phyloP scores from a whole-genome alignment of 2,888 invertebrate species.

The Pyralis farinalis region DNA sequence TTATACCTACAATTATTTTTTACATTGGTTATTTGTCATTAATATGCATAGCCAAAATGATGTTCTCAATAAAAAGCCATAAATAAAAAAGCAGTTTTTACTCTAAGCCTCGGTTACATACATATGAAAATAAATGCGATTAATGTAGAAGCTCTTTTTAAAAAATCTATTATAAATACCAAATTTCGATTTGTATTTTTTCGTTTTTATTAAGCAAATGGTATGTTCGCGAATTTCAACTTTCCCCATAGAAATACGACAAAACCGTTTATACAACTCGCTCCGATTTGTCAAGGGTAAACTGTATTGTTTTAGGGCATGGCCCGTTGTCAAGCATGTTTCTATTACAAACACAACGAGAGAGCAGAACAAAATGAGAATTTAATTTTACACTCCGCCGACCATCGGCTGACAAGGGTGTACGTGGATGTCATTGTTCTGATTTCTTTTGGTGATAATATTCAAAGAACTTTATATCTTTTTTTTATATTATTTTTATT shows the following conservation, averaged over 20 bases:
- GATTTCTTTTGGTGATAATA: conserved; percentile 4
- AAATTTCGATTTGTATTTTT: too few relatives aligned
- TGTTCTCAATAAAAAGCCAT: too few relatives aligned
- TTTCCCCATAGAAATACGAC: background rate
- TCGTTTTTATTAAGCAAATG: background rate
- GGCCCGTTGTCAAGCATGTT: conserved; percentile 15
- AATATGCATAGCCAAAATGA: too few relatives aligned
- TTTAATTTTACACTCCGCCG: conserved; percentile 57
- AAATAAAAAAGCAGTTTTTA: too few relatives aligned
- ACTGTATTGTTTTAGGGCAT: conserved; percentile 3
- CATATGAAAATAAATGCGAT: too few relatives aligned
- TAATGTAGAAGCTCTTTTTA: too few relatives aligned
- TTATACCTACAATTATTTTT: too few relatives aligned
- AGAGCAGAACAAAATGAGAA: conserved; percentile 40
- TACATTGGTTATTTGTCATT: too few relatives aligned
- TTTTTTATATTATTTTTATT: background rate
- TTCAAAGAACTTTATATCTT: background rate
- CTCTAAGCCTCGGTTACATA: too few relatives aligned
- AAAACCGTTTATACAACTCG: background rate
- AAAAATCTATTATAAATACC: too few relatives aligned
- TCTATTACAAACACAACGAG: conserved; percentile 16
- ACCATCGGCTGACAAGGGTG: conserved; percentile 44
- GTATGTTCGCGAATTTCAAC: background rate
- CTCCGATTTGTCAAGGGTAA: conserved; percentile 1
- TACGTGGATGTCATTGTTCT: background rate